Percentiles rank a stretch among this genome's conserved stretches.
Conservation (phyloP, 2,797 vertebrate genomes). For the Syncerus caffer region DNA sequence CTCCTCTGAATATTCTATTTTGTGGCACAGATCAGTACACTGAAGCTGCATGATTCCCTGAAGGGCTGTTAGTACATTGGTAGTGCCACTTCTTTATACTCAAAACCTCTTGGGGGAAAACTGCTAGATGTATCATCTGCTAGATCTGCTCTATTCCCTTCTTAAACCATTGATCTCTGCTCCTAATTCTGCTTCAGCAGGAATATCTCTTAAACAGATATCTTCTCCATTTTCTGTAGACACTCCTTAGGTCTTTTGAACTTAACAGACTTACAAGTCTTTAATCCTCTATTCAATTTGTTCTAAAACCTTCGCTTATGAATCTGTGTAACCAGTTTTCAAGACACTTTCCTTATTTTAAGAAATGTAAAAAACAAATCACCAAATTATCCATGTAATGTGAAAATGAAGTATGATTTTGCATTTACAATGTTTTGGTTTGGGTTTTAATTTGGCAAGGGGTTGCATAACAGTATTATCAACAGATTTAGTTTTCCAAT, state of each 20-base stretch:
- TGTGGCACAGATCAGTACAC: slow-evolving; percentile 13
- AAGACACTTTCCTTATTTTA: background rate
- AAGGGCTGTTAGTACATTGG: slow-evolving; percentile 33
- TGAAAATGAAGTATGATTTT: background rate
- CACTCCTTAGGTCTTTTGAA: background rate
- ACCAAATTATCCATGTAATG: background rate
- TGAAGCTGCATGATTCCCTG: slow-evolving; percentile 24
- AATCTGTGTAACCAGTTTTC: background rate
- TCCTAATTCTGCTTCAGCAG: slow-evolving; percentile 22
- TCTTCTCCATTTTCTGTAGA: slow-evolving; percentile 47
- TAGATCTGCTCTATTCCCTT: slow-evolving; percentile 27
- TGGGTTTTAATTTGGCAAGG: background rate
- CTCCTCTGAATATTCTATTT: background rate
- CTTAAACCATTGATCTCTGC: slow-evolving; percentile 29
- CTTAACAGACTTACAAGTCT: background rate
- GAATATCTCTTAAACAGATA: slow-evolving; percentile 44
- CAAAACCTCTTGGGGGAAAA: slow-evolving; percentile 12
- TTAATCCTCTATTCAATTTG: slow-evolving; percentile 25
- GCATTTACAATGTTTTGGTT: background rate
- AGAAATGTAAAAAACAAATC: background rate
- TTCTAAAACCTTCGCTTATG: slow-evolving; percentile 12
- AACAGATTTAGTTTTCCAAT: background rate
- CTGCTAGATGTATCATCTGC: slow-evolving; percentile 15
- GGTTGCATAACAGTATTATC: background rate
- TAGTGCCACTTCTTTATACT: background rate